Evolutionary conservation across 2,113 vertebrate species (phyloP).

Genomic region (Carassius gibelio): DNA sequence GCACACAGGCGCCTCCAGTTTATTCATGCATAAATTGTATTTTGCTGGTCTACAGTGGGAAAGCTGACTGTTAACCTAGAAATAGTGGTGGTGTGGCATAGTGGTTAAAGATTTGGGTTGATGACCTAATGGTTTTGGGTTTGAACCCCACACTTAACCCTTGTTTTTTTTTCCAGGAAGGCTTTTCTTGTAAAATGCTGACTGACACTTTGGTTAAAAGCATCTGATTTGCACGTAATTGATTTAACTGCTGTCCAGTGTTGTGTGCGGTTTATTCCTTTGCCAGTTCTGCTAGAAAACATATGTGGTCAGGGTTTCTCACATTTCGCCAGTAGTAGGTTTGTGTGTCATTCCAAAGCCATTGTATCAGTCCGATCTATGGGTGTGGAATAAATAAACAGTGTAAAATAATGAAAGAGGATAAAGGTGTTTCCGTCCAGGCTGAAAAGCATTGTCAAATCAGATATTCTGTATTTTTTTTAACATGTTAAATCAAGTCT

Average conservation of each 20-base stretch:
- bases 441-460: not conserved
- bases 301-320: not conserved
- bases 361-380: not conserved
- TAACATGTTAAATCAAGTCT: not conserved
- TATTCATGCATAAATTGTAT: not conserved
- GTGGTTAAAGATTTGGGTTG: not conserved
- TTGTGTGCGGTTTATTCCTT: not conserved
- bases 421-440: not conserved
- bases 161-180: not conserved
- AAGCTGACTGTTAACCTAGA: not conserved
- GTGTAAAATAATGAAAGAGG: not conserved
- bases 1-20: not conserved
- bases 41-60: not conserved
- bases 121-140: conserved; percentile 2
- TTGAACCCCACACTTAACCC: not conserved
- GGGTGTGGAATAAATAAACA: not conserved
- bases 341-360: not conserved
- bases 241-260: not conserved
- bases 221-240: not conserved
- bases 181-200: not conserved
- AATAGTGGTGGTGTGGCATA: not conserved
- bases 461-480: no score
- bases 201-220: not conserved
- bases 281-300: not conserved
- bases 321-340: not conserved